These are phyloP conservation scores for Tethea ocularis DNA, from an alignment of 2,888 invertebrate species.

Conservation along the genomic window DNA sequence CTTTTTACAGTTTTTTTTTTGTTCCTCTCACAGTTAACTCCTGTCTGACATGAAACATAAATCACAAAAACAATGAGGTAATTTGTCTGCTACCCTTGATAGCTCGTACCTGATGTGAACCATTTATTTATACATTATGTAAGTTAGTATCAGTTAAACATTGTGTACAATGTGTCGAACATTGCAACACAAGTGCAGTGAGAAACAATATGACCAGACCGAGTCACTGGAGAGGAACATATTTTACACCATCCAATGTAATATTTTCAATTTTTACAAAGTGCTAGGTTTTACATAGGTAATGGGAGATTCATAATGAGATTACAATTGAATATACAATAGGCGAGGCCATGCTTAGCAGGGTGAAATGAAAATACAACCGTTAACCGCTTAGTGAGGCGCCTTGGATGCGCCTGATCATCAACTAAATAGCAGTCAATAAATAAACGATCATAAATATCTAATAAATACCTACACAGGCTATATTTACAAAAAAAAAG, in stretches of 20 bases:
- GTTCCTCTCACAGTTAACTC: slow-evolving; percentile 54
- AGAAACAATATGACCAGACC: slow-evolving; percentile 11
- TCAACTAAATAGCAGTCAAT: slow-evolving; percentile 84
- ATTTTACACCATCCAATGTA: slow-evolving; percentile 79
- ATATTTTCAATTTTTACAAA: slow-evolving; percentile 69
- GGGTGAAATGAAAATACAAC: slow-evolving; percentile 78
- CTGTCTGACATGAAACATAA: slow-evolving; percentile 27
- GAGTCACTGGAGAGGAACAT: slow-evolving; percentile 48
- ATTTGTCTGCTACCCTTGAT: background rate
- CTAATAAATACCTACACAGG: slow-evolving; percentile 84
- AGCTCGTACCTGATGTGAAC: background rate
- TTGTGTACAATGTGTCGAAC: background rate
- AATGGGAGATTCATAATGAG: slow-evolving; percentile 79
- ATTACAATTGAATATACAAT: slow-evolving; percentile 72
- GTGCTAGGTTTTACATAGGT: slow-evolving; percentile 57
- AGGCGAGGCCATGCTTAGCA: slow-evolving; percentile 79
- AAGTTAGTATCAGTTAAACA: background rate
- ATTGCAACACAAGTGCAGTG: background rate
- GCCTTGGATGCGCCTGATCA: slow-evolving; percentile 64
- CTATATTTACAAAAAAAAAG: slow-evolving; percentile 82
- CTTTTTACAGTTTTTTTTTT: slow-evolving; percentile 81
- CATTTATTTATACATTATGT: background rate
- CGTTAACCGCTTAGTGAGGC: slow-evolving; percentile 72
- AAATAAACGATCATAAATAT: slow-evolving; percentile 85
- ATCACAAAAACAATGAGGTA: slow-evolving; percentile 14